phyloP scores from a whole-genome alignment of 2,888 invertebrate species.

The Megaustenia siamemsis region DNA sequence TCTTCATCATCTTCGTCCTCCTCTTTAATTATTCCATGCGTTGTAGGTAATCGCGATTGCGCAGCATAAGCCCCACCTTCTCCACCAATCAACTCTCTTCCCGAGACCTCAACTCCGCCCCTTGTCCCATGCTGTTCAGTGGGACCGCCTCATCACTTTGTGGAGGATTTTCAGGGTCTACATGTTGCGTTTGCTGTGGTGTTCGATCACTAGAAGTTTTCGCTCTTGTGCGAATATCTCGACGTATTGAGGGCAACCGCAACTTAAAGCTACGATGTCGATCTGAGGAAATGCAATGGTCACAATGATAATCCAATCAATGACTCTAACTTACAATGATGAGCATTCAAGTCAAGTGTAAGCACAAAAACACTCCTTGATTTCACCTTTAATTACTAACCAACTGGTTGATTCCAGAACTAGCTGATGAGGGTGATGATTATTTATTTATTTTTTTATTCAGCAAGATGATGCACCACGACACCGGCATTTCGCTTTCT shows the following conservation, averaged over 20 bases:
- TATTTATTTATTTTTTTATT: too few relatives aligned
- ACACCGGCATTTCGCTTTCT: too few relatives aligned
- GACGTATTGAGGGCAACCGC: slow-evolving; percentile 77
- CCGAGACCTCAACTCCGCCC: slow-evolving; percentile 31
- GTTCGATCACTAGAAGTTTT: slow-evolving; percentile 59
- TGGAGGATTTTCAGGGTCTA: slow-evolving; percentile 73
- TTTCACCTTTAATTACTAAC: too few relatives aligned
- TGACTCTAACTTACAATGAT: too few relatives aligned
- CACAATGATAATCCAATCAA: too few relatives aligned
- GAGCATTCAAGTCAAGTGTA: too few relatives aligned
- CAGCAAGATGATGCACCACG: too few relatives aligned
- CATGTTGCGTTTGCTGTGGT: slow-evolving; percentile 54
- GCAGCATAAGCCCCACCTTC: slow-evolving; percentile 29
- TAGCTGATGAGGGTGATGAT: too few relatives aligned
- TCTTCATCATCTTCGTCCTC: slow-evolving; percentile 47
- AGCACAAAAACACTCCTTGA: too few relatives aligned
- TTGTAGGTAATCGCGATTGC: slow-evolving; percentile 33
- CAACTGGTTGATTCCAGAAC: too few relatives aligned
- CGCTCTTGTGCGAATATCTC: slow-evolving; percentile 70
- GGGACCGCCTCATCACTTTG: slow-evolving; percentile 68
- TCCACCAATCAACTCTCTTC: slow-evolving; percentile 42
- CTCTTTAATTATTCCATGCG: slow-evolving; percentile 41
- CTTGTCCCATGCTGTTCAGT: slow-evolving; percentile 66
- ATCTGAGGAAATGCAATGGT: slow-evolving; percentile 70
- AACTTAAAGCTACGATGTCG: slow-evolving; percentile 77